Base-by-base conservation (phyloP, 2,113 vertebrate genomes). In the Pycnonotus jocosus region DNA sequence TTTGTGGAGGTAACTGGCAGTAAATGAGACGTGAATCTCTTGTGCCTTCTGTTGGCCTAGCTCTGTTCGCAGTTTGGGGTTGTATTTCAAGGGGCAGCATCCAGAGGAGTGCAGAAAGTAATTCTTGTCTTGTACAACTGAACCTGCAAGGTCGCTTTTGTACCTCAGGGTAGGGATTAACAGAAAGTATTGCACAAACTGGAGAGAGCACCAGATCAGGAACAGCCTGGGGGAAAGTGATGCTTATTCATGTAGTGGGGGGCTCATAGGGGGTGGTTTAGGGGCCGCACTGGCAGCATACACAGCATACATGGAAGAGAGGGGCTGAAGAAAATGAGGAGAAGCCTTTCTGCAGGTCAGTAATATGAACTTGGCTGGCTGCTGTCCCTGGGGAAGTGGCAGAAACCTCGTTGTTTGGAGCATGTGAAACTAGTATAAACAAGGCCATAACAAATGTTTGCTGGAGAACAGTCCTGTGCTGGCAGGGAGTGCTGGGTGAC, bases 391-490 rank as follows among this genome's bases (percentile, higher is more conserved):
- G 51, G 74, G 81, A 90, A 92, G 71, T 60, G 87, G 90, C 85
- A 90, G 66, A 87, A 95, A 69, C 35, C 50, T 86, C 5, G 2
- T 72, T 82, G 70, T 90, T 91, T 82, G 85, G 68, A 94, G 44
- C 71, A 51, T 58, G 45, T 40, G 62, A 77, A 91, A 73, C 62
- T 86, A 88, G 85, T 92, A 91, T 95, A 92, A 97, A 90, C 71
- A 86, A 78, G 72, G n/a, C 24, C 14, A 21, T 86, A 96, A 94
- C 57, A 90, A 94, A 93, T 83, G 68, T 51, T 96, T 78, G 74
- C 56, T 94, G 69, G 79, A 93, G 79, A 93, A 15, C 5, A 88
- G 77, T 86, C 8, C 68, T 68, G 15, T 1, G 6, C 68, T 96
- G 90, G 85, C 85, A 83, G 56, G 22, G 74, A 83, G 20, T 1